Base-by-base conservation (phyloP, 2,797 vertebrate species). In the Poeciliopsis paucimaculata region DNA sequence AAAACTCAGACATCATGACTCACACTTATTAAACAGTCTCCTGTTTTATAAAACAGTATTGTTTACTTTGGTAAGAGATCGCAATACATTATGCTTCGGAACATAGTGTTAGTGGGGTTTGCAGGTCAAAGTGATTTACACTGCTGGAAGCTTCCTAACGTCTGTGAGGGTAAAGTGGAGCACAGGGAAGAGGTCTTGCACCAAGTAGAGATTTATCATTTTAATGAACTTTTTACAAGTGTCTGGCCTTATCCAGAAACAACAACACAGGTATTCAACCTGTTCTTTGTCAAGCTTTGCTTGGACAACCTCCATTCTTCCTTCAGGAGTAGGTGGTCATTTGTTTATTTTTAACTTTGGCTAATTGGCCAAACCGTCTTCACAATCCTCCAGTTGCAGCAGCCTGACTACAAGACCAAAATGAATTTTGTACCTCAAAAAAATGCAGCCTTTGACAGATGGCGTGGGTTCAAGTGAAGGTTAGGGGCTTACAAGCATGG, bases 381-480 rank as follows among this genome's bases (percentile, higher is more conserved):
- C 80, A 86, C 76, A 60, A 91, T 95, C 92, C 91, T 94, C 86
- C 85, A 92, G 79, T 89, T 79, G 86, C 88, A 70, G 73, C 75
- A 20, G 79, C 28, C 51, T 76, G 82, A 77, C 77, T 73, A 87
- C 72, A 81, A 31, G 79, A 79, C 73, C 62, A 70, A 93, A 87
- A 88, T 77, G 89, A 93, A 89, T 93, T 87, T 89, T 88, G 75
- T 88, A 77, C 49, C 51, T 88, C 26, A 53, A 53, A 57, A 60
- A 60, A 60, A 88, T 94, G 91, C 84, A 53, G 81, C 76, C 66
- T 39, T 87, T 93, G 93, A 95, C 90, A 93, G 94, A 97, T 95
- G 94, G 92, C 36, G 71, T 78, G 91, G 93, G 96, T 97, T 97
- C 96, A 97, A 70, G 62, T 75, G 90, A 94, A 97, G 96, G 95